Conservation (phyloP, 2,113 vertebrate species). For the Notarius quadriscutis region DNA sequence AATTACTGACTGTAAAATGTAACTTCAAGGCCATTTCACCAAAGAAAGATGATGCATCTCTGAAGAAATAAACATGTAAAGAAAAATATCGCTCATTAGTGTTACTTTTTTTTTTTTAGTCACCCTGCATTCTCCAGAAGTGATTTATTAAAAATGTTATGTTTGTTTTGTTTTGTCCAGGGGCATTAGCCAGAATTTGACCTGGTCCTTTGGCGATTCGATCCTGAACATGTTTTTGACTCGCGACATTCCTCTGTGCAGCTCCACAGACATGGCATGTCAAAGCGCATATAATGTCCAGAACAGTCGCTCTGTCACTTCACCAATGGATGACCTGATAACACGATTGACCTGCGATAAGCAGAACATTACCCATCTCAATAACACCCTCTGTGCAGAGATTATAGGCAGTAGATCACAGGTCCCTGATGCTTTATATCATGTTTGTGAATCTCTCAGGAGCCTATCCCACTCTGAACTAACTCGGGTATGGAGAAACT, state of each 20-base stretch:
- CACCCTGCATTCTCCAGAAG: not conserved
- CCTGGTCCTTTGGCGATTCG: conserved; percentile 72
- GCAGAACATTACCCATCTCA: conserved; percentile 58
- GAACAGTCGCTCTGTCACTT: conserved; percentile 42
- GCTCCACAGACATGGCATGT: conserved; percentile 57
- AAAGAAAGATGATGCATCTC: not conserved
- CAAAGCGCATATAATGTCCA: conserved; percentile 19
- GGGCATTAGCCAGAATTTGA: conserved; percentile 76
- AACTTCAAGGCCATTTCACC: not conserved
- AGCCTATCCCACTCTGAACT: conserved; percentile 56
- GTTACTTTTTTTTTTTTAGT: not conserved
- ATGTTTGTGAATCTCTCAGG: conserved; percentile 64
- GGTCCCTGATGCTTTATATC: conserved; percentile 21
- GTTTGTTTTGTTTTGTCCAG: conserved; percentile 59
- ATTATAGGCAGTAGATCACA: conserved; percentile 45
- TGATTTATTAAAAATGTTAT: not conserved
- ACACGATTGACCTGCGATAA: conserved; percentile 61
- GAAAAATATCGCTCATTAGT: not conserved
- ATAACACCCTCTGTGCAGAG: conserved; percentile 69
- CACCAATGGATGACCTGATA: not conserved
- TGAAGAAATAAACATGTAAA: not conserved
- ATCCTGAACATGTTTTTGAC: conserved; percentile 68
- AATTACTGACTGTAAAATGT: not conserved
- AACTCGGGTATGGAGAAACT: conserved; percentile 64
- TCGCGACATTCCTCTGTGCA: conserved; percentile 52